Evolutionary conservation across 2,797 vertebrate genomes (phyloP).

Genomic region (Tympanoctomys barrerae): DNA sequence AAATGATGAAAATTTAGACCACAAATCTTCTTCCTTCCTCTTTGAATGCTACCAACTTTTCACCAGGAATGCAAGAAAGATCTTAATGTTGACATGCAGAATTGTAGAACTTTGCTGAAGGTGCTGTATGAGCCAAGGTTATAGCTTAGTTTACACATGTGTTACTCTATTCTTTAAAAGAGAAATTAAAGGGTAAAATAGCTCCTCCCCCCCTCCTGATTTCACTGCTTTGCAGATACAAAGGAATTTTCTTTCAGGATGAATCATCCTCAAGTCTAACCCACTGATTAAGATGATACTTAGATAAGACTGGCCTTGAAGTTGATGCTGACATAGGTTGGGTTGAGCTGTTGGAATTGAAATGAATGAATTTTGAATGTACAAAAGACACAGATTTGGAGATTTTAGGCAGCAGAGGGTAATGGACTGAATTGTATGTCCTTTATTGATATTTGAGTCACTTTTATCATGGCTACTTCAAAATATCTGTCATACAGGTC

Average conservation of each 20-base stretch:
- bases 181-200: not conserved
- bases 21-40: not conserved
- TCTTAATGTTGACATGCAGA: not conserved
- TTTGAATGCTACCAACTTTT: slow-evolving; percentile 59
- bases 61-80: slow-evolving; percentile 17
- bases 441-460: not conserved
- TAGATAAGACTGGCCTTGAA: not conserved
- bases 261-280: not conserved
- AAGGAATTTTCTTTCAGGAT: not conserved
- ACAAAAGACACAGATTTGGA: not conserved
- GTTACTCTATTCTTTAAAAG: slow-evolving; percentile 32
- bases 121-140: not conserved
- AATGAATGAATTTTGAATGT: not conserved
- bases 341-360: not conserved
- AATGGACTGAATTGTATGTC: not conserved
- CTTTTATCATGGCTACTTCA: not conserved
- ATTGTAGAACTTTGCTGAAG: slow-evolving; percentile 51
- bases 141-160: slow-evolving; percentile 12
- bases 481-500: not conserved
- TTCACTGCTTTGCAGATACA: not conserved
- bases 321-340: not conserved
- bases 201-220: not conserved
- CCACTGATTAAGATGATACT: not conserved
- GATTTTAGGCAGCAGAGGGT: not conserved
- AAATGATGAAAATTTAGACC: slow-evolving; percentile 48